These are phyloP conservation scores for Toxotes chatareus DNA, from an alignment of 2,113 vertebrate species.

Conservation along the genomic window DNA sequence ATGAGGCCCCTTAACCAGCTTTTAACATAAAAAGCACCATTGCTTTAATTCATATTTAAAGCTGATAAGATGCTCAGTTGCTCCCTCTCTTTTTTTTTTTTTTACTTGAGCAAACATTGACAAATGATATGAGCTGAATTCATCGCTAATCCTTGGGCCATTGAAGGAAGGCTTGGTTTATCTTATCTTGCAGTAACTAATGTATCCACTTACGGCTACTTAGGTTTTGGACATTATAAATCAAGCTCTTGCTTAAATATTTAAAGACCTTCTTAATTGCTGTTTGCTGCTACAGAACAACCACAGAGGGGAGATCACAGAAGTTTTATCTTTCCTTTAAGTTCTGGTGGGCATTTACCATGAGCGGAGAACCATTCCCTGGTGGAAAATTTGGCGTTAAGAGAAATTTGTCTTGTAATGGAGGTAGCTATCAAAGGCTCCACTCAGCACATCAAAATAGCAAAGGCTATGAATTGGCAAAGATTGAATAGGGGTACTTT, in stretches of 20 bases:
- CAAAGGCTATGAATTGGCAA: not conserved
- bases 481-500: slow-evolving; percentile 33
- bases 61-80: no score
- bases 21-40: not conserved
- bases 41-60: not conserved
- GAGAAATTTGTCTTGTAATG: slow-evolving; percentile 27
- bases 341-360: not conserved
- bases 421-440: slow-evolving; percentile 47
- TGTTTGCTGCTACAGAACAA: not conserved
- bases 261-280: slow-evolving; percentile 7
- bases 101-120: not conserved
- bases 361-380: not conserved
- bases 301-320: not conserved
- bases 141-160: not conserved
- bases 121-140: not conserved
- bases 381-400: slow-evolving; percentile 10
- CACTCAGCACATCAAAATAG: slow-evolving; percentile 49
- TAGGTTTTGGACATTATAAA: not conserved
- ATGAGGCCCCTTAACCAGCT: no score
- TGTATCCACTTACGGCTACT: not conserved
- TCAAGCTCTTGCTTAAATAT: slow-evolving; percentile 19
- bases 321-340: slow-evolving; percentile 7
- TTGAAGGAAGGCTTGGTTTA: not conserved
- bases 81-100: not conserved
- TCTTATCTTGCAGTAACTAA: slow-evolving; percentile 21